Percentiles rank a stretch among this genome's conserved stretches.
phyloP scores from a whole-genome alignment of 2,113 vertebrate genomes.

The Hypomesus transpacificus region DNA sequence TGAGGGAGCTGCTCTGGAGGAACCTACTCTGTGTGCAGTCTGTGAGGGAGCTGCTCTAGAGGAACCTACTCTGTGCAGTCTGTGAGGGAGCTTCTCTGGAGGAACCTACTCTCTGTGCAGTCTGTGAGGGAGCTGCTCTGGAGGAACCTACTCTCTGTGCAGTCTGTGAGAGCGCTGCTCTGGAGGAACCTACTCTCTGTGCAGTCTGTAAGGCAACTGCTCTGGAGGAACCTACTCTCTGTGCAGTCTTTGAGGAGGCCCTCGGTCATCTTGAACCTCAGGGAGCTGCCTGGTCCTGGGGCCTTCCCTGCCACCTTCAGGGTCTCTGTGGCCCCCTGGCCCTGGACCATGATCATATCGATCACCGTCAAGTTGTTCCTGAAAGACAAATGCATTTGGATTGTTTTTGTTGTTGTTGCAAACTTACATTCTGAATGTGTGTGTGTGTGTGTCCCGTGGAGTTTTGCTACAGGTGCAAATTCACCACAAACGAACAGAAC shows the following conservation, averaged over 20 bases:
- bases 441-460: no score
- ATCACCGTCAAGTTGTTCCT: conserved; percentile 98
- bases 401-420: no score
- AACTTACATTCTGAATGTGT: no score
- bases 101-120: neutral
- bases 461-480: no score
- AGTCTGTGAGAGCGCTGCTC: neutral
- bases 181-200: neutral
- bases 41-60: no score
- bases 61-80: neutral
- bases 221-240: conserved; percentile 82
- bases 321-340: conserved; percentile 88
- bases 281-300: conserved; percentile 84
- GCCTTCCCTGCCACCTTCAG: conserved; percentile 87
- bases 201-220: neutral
- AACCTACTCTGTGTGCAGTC: no score
- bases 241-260: conserved; percentile 92
- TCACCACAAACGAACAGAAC: no score
- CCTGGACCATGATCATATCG: conserved; percentile 86
- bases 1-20: no score
- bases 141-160: neutral
- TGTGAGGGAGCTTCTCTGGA: no score
- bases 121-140: neutral
- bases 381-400: conserved; percentile 24
- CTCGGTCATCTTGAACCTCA: conserved; percentile 98